phyloP scores from a whole-genome alignment of 2,797 vertebrate species.

The Onychomys arenicola region DNA sequence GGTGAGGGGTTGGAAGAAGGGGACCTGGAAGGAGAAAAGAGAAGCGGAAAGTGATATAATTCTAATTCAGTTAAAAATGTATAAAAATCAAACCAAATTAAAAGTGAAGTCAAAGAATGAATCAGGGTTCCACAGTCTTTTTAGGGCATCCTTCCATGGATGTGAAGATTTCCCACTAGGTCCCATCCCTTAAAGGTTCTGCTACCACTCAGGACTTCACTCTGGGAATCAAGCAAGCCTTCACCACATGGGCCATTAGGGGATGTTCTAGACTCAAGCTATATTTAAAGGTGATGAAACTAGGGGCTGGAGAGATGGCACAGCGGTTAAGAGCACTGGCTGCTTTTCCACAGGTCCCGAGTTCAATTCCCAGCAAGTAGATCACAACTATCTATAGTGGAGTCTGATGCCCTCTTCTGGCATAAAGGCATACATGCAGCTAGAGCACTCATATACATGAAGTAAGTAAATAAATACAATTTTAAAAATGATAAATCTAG shows the following conservation, averaged over 20 bases:
- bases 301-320: neutral
- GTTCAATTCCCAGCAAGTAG: neutral
- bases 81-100: neutral
- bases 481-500: neutral
- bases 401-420: neutral
- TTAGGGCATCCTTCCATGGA: neutral
- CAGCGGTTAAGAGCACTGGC: neutral
- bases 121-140: neutral
- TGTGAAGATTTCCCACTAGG: neutral
- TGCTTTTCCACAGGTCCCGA: neutral
- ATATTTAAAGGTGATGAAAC: neutral
- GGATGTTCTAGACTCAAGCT: neutral
- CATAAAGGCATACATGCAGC: neutral
- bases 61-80: neutral
- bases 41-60: neutral
- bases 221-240: neutral
- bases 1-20: neutral
- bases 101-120: neutral
- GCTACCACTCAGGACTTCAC: neutral
- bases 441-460: neutral
- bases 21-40: neutral
- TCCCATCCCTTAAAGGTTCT: neutral
- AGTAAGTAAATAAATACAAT: neutral
- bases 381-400: neutral
- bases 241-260: neutral